Evolutionary conservation across 2,113 vertebrate species (phyloP), one percentile per base, ranked within the genome.

Genomic region (Istiophorus platypterus): DNA sequence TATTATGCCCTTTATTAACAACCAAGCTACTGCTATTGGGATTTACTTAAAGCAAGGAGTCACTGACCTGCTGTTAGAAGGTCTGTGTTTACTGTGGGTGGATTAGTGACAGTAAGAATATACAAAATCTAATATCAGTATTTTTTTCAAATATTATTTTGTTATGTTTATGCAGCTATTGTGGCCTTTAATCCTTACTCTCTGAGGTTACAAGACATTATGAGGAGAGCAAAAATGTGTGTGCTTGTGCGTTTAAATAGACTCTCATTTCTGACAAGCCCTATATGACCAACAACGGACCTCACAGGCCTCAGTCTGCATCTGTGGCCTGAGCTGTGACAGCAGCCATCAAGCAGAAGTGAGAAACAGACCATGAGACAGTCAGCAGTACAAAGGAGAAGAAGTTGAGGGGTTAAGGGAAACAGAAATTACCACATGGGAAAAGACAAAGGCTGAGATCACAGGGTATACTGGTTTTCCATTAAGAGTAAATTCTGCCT

Each of bases 361-460:
- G 82, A 88, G 78, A 82, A 49, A 58, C 71, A 77, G 61, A 78
- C 64, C 39, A 68, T 31, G 65, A 86, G 77, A 49, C 72, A 81
- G 79, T 76, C 84, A 65, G 79, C 63, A 73, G 78, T 64, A 76
- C 72, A 64, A 74, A 72, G 67, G 42, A 73, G 71, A 80, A 78
- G 5, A 62, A 69, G 78, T 26, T 14, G 10, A 76, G 54, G 80
- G 73, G 73, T 90, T 73, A 69, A 83, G 62, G 83, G 85, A 81
- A 82, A 75, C 77, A 79, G 76, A 90, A 84, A 86, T 88, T 70
- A 82, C 56, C 79, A 81, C 73, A 72, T 47, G 65, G 70, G 70
- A 51, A 72, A 66, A 72, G 71, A 91, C 80, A 74, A 85, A 85
- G 87, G 82, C 74, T 37, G 72, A 72, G 87, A 90, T 90, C 88